Evolutionary conservation across 2,888 invertebrate genomes (phyloP), one percentile per base, ranked within the genome.

Genomic region (Torymus texanus): DNA sequence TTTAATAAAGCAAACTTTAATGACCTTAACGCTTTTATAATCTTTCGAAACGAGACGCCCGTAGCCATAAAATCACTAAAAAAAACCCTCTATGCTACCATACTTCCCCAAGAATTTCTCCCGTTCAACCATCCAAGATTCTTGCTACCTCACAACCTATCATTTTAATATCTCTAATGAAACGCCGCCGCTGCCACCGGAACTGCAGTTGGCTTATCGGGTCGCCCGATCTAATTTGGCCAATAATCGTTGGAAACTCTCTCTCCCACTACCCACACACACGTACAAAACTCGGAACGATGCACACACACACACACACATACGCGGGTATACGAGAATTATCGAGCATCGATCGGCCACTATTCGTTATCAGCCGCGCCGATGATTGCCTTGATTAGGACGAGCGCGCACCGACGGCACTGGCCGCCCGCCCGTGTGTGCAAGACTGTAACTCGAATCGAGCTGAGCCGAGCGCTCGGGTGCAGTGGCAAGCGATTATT

Each of bases 341-440:
- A 74, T 66, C 59, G 14, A 51, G 50, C 21, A 74, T 74, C 74
- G 66, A 74, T 74, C 66, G 66, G 59, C 29, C 59, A 51, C 67
- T 67, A 66, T 18, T 74, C 50, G 74, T 66, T 74, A 66, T 65
- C 74, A 59, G 66, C 16, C 51, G 21, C 16, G 21, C 16, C 74
- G 74, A 66, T 59, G 21, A 74, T 74, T 74, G 66, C 50, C n/a
- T 74, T 59, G 74, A 74, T 74, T 74, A 74, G 50, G 53, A 18
- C 50, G 13, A 8, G n/a, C n/a, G n/a, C 4, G 12, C 53, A 1
- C 29, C 24, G 62, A 0, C 21, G 41, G 5, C 41, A 8, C 41
- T 8, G 29, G 51, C 51, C n/a, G 16, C 18, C 1, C 12, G 50
- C 2, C 2, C 71, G 58, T n/a, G 18, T 13, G 18, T 21, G 51